A percentile compares a stretch with the other conserved stretches of the same genome.
These are phyloP conservation scores for Megaleporinus macrocephalus DNA, from an alignment of 2,113 vertebrate genomes.

Conservation along the genomic window DNA sequence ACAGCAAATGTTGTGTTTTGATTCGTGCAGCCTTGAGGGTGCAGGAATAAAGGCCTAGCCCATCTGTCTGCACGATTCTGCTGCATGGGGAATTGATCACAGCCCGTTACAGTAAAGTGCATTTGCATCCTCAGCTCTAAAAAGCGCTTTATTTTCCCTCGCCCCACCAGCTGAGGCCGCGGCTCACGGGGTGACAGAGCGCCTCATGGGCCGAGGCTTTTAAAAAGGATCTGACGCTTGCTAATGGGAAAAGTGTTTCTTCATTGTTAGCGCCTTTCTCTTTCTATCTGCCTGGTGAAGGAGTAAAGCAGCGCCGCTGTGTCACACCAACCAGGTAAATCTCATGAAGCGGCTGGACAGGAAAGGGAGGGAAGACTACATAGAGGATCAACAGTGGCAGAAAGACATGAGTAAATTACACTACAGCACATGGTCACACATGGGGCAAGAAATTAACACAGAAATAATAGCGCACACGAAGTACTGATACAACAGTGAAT, in stretches of 20 bases:
- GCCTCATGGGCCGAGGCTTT: constrained; percentile 66
- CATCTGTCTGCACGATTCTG: constrained; percentile 65
- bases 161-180: constrained; percentile 67
- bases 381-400: not conserved
- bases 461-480: no score
- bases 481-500: no score
- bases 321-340: constrained; percentile 71
- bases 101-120: constrained; percentile 61
- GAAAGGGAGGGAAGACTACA: constrained; percentile 32
- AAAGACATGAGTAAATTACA: not conserved
- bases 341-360: not conserved
- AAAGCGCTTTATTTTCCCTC: constrained; percentile 66
- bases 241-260: constrained; percentile 64
- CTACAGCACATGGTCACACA: no score
- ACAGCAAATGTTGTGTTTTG: constrained; percentile 66
- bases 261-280: constrained; percentile 60
- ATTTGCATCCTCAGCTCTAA: constrained; percentile 63
- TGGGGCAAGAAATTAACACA: no score
- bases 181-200: constrained; percentile 61
- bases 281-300: constrained; percentile 36
- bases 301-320: constrained; percentile 53
- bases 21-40: constrained; percentile 67
- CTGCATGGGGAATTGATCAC: constrained; percentile 64
- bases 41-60: constrained; percentile 69
- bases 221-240: constrained; percentile 70